Evolutionary conservation across 2,888 invertebrate genomes (phyloP).

Genomic region (Tribolium freemani): DNA sequence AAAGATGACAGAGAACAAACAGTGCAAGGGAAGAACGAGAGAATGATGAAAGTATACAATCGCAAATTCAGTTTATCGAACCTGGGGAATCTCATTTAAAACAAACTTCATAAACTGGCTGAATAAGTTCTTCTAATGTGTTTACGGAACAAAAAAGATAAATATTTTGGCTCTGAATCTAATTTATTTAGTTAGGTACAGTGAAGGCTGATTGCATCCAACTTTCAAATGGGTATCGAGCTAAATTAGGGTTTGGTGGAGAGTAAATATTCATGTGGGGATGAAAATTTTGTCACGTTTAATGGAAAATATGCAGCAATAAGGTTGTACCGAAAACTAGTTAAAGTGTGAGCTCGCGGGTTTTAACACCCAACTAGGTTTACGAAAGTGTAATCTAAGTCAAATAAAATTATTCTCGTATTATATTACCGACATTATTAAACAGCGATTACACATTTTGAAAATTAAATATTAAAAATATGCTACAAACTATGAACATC

Average conservation of each 20-base stretch:
- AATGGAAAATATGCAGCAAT: background rate
- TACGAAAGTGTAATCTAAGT: too few species aligned
- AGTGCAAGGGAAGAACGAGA: background rate
- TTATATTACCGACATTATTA: too few species aligned
- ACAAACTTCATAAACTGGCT: background rate
- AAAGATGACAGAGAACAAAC: slow-evolving; percentile 27
- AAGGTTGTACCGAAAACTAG: background rate
- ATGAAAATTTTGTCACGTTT: background rate
- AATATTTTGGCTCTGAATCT: slow-evolving; percentile 9
- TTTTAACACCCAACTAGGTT: background rate
- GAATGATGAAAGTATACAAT: slow-evolving; percentile 12
- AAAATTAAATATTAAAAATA: too few species aligned
- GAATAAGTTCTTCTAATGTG: slow-evolving; percentile 2
- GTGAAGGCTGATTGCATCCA: background rate
- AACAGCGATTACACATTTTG: too few species aligned
- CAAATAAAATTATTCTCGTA: too few species aligned
- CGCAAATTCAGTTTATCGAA: slow-evolving; percentile 9
- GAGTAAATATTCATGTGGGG: background rate
- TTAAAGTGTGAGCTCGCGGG: background rate
- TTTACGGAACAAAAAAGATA: slow-evolving; percentile 7
- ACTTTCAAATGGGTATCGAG: background rate
- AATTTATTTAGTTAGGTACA: background rate
- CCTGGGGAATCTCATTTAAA: slow-evolving; percentile 1
- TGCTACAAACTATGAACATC: too few species aligned
- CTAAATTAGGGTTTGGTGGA: background rate